Evolutionary conservation across 2,797 vertebrate species (phyloP).

Genomic region (Nyctibius grandis): DNA sequence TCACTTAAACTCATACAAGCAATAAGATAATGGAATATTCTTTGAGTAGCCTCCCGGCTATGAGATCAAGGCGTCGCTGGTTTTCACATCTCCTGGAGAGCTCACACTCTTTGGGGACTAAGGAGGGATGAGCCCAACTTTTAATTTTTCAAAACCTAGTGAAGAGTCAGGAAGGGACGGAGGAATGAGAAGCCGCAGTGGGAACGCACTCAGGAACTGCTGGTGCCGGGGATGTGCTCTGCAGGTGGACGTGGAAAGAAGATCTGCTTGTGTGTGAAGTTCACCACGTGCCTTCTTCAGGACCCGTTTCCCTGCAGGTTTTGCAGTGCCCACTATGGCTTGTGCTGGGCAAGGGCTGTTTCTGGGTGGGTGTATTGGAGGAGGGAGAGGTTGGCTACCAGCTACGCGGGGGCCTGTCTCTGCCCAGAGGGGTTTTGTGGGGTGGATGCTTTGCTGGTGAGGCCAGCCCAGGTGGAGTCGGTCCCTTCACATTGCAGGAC

Average conservation of each 20-base stretch:
- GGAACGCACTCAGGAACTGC: background rate
- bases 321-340: fast-evolving
- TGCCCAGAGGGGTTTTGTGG: background rate
- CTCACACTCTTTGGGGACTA: background rate
- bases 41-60: background rate
- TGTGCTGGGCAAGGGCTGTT: background rate
- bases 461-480: background rate
- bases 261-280: background rate
- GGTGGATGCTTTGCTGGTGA: background rate
- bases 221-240: background rate
- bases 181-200: background rate
- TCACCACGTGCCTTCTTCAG: background rate
- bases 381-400: background rate
- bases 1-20: background rate
- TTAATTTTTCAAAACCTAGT: background rate
- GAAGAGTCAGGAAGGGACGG: background rate
- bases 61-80: background rate
- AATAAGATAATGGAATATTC: background rate
- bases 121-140: background rate
- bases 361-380: background rate
- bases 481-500: background rate
- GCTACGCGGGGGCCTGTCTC: background rate
- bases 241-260: background rate
- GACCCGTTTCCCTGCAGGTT: background rate
- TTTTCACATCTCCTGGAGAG: background rate